A percentile compares a stretch with the other conserved stretches of the same genome.
phyloP scores from a whole-genome alignment of 2,113 vertebrate genomes.

The Fregata magnificens region DNA sequence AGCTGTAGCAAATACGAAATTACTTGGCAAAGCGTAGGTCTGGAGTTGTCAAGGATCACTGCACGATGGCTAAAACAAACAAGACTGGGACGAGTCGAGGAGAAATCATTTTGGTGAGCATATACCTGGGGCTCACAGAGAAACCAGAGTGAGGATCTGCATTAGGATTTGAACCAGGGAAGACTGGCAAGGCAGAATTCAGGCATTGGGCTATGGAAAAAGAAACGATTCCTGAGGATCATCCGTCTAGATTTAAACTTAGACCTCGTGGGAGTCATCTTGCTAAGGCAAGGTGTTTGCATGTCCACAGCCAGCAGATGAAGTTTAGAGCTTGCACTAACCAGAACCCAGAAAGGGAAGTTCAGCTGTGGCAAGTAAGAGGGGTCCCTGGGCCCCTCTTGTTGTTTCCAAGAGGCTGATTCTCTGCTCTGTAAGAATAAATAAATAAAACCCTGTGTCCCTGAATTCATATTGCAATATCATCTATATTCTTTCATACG shows the following conservation, averaged over 20 bases:
- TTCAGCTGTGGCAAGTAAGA: background rate
- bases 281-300: background rate
- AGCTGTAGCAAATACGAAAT: background rate
- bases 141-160: background rate
- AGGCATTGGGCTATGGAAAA: background rate
- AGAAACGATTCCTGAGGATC: background rate
- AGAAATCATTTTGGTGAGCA: background rate
- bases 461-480: background rate
- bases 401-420: background rate
- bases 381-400: background rate
- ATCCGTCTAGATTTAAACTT: background rate
- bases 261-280: background rate
- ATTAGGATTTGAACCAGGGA: background rate
- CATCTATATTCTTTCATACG: background rate
- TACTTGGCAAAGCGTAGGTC: background rate
- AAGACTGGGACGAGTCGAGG: background rate
- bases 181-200: background rate
- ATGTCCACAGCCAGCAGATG: background rate
- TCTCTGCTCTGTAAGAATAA: background rate
- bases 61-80: background rate
- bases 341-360: background rate
- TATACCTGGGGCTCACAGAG: background rate
- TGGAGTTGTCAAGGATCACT: background rate
- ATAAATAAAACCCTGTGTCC: background rate
- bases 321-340: background rate